These are phyloP conservation scores for Hirtodrosophila trivittata DNA, from an alignment of 2,888 invertebrate species.

Conservation along the genomic window DNA sequence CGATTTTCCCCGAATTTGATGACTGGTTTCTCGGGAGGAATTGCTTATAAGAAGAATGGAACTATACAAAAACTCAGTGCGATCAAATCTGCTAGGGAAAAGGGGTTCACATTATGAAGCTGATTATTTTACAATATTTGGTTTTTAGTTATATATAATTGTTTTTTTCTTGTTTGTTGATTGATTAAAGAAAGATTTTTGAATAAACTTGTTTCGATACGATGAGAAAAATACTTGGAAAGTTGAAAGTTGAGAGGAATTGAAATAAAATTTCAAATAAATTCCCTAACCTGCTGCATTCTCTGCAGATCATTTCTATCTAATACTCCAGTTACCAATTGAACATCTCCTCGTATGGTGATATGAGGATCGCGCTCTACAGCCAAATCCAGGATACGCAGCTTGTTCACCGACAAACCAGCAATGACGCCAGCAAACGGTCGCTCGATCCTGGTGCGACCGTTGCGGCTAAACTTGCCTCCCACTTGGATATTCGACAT, in stretches of 20 bases:
- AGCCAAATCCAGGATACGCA: constrained; percentile 92
- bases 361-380: constrained; percentile 92
- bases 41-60: constrained; percentile 20
- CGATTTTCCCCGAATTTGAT: constrained; percentile 60
- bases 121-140: constrained; percentile 52
- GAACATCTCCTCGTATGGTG: constrained; percentile 92
- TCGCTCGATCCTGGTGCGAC: constrained; percentile 88
- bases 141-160: constrained; percentile 33
- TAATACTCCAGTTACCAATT: constrained; percentile 89
- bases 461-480: constrained; percentile 86
- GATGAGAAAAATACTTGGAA: constrained; percentile 82
- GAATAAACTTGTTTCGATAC: constrained; percentile 76
- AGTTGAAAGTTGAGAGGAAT: constrained; percentile 82
- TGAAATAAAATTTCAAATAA: constrained; percentile 83
- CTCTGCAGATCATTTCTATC: constrained; percentile 91
- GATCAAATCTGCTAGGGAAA: constrained; percentile 55
- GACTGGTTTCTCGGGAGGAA: constrained; percentile 6
- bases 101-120: constrained; percentile 65
- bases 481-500: constrained; percentile 95
- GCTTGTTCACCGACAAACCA: constrained; percentile 94
- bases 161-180: constrained; percentile 18
- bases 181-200: constrained; percentile 74
- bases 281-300: constrained; percentile 92
- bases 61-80: constrained; percentile 50
- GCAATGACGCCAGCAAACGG: constrained; percentile 95